A percentile compares a stretch with the other conserved stretches of the same genome.
These are phyloP conservation scores for Ditylenchus dipsaci DNA, from an alignment of 1,140 invertebrate species.

Conservation along the genomic window DNA sequence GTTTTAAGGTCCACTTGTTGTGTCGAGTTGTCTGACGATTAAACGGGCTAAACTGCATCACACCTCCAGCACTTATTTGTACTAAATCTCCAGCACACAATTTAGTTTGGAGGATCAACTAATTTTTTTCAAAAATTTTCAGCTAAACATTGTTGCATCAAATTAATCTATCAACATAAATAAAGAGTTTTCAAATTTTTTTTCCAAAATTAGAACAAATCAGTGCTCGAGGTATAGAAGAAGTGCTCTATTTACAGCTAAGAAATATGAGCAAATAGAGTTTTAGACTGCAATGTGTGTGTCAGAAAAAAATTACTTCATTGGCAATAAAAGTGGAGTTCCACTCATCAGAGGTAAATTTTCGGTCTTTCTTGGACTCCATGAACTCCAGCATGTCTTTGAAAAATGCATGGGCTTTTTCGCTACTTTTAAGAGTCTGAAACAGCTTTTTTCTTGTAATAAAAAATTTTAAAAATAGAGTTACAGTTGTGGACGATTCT, in stretches of 20 bases:
- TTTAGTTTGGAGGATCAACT: too few relatives aligned
- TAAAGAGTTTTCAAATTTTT: too few relatives aligned
- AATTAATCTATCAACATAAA: too few relatives aligned
- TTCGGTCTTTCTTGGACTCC: constrained; percentile 23
- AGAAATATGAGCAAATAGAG: too few relatives aligned
- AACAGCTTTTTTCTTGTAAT: constrained; percentile 6
- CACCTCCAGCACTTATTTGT: constrained; percentile 11
- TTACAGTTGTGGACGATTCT: constrained; percentile 15
- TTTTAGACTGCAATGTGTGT: too few relatives aligned
- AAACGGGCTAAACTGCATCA: neutral
- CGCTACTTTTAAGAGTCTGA: constrained; percentile 16
- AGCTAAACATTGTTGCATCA: too few relatives aligned
- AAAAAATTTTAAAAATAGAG: neutral
- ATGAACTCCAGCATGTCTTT: constrained; percentile 14
- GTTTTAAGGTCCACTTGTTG: neutral
- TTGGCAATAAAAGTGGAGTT: constrained; percentile 29
- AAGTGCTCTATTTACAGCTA: too few relatives aligned
- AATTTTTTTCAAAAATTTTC: constrained; percentile 14
- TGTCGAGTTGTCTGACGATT: too few relatives aligned
- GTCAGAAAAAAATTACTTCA: constrained; percentile 16
- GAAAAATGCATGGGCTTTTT: constrained; percentile 25
- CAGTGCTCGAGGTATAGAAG: neutral
- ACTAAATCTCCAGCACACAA: too few relatives aligned
- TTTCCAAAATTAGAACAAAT: neutral
- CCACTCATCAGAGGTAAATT: constrained; percentile 34